Conservation (phyloP, 2,113 vertebrate genomes). For the Puffinus mauretanicus region DNA sequence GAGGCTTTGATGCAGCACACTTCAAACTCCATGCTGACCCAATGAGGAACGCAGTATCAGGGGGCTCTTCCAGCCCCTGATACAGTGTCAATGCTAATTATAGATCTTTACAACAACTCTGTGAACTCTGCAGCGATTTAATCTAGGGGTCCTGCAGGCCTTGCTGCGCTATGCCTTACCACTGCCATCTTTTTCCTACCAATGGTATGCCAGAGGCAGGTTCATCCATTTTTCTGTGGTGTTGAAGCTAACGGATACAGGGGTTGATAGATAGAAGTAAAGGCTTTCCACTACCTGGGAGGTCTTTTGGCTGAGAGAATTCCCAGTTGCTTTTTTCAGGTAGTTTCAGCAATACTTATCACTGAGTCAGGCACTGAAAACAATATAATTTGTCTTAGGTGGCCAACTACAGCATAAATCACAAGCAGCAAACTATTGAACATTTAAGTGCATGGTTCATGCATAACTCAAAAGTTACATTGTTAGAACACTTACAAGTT, state of each 20-base stretch:
- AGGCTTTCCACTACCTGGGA: not conserved
- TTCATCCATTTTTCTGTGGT: not conserved
- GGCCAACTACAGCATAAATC: not conserved
- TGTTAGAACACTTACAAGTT: not conserved
- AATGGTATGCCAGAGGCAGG: not conserved
- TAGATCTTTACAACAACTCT: slow-evolving; percentile 21
- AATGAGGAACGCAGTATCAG: not conserved
- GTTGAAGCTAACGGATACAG: not conserved
- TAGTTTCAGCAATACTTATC: not conserved
- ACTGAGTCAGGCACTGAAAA: not conserved
- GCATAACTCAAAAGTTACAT: not conserved
- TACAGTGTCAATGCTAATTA: not conserved
- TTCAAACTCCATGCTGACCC: not conserved
- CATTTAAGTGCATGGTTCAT: not conserved
- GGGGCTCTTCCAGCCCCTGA: not conserved
- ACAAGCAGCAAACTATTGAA: not conserved
- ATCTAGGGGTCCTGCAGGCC: not conserved
- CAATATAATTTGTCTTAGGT: not conserved
- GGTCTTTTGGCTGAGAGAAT: not conserved
- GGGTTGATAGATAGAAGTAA: not conserved
- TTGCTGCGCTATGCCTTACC: not conserved
- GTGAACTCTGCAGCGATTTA: slow-evolving; percentile 25
- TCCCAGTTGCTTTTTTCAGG: not conserved
- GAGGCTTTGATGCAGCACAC: not conserved
- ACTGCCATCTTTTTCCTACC: not conserved